phyloP scores from a whole-genome alignment of 2,888 invertebrate species.

The Xanthostigma xanthostigma region DNA sequence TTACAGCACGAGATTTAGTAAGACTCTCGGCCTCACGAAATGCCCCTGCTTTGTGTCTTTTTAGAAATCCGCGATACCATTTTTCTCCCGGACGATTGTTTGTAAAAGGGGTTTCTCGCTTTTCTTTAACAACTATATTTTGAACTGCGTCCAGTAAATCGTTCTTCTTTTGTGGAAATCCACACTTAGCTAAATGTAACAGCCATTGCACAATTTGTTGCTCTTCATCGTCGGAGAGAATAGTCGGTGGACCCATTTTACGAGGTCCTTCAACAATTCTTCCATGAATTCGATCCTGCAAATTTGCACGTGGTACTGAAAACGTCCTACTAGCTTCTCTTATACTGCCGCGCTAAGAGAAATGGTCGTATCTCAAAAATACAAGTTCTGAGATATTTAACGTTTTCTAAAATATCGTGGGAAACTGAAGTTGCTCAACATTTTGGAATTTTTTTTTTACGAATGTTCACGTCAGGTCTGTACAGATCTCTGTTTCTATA shows the following conservation, averaged over 20 bases:
- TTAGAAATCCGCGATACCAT: slow-evolving; percentile 17
- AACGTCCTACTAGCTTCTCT: slow-evolving; percentile 9
- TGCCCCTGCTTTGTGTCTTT: slow-evolving; percentile 13
- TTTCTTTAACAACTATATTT: slow-evolving; percentile 11
- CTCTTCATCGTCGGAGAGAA: neutral
- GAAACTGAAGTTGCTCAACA: too few species aligned
- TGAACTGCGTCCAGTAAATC: slow-evolving; percentile 16
- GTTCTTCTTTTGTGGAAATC: slow-evolving; percentile 13
- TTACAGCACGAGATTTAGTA: slow-evolving; percentile 15
- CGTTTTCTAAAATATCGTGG: too few species aligned
- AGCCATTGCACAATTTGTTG: neutral
- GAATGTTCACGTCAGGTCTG: too few species aligned
- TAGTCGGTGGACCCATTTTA: neutral
- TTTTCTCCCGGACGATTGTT: slow-evolving; percentile 12
- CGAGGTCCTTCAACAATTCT: neutral
- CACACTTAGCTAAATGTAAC: neutral
- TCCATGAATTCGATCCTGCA: neutral
- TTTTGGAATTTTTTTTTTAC: too few species aligned
- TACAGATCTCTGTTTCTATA: too few species aligned
- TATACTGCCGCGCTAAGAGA: too few species aligned
- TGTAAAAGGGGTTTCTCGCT: slow-evolving; percentile 7
- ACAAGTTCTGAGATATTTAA: too few species aligned
- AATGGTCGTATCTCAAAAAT: too few species aligned
- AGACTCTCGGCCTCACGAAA: slow-evolving; percentile 13
- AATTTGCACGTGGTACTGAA: neutral